phyloP scores from a whole-genome alignment of 1,140 invertebrate genomes.

The Gonioctena quinquepunctata region DNA sequence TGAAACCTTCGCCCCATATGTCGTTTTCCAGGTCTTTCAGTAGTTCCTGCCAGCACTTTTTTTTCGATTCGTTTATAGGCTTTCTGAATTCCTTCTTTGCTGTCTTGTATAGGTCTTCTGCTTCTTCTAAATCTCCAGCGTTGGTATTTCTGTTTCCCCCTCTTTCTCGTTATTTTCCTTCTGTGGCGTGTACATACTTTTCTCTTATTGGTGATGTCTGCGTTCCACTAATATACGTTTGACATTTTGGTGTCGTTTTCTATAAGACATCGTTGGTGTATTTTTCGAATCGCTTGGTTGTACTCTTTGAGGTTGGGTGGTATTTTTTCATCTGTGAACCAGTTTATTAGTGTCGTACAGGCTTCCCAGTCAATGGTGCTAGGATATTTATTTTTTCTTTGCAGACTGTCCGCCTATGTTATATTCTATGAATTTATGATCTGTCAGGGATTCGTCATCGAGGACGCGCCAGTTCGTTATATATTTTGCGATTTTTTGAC shows the following conservation, averaged over 20 bases:
- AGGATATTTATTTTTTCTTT: background rate
- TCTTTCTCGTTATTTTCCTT: background rate
- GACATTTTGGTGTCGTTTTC: background rate
- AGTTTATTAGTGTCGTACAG: background rate
- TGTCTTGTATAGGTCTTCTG: background rate
- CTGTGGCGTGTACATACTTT: background rate
- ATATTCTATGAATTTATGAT: slow-evolving; percentile 7
- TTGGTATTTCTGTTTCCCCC: background rate
- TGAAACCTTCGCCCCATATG: slow-evolving; percentile 16
- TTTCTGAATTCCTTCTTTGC: background rate
- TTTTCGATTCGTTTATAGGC: background rate
- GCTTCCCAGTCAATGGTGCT: background rate
- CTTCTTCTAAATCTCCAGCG: background rate
- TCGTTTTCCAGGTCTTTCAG: slow-evolving; percentile 3
- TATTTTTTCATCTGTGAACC: background rate
- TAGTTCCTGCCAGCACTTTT: background rate
- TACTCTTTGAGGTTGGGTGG: background rate
- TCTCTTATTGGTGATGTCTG: background rate
- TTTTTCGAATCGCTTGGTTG: background rate
- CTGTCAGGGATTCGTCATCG: background rate
- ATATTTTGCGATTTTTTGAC: background rate
- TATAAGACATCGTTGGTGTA: background rate
- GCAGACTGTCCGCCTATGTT: background rate
- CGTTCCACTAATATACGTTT: background rate
- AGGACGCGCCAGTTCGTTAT: slow-evolving; percentile 4